Evolutionary conservation across 2,797 vertebrate species (phyloP), one percentile per base, ranked within the genome.

Genomic region (Melanotaenia nigrans): DNA sequence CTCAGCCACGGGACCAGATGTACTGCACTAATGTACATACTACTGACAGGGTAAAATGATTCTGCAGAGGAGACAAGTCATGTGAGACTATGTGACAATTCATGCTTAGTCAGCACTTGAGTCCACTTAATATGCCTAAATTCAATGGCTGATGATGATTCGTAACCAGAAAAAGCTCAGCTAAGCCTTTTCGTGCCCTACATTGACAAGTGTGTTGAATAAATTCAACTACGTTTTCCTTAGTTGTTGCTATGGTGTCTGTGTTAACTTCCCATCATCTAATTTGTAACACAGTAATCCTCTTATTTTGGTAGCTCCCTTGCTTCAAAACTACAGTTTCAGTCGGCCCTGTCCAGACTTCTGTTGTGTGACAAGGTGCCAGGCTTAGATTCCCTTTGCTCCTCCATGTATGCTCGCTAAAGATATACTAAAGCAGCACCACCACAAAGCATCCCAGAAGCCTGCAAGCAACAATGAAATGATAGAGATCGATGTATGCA

Each of bases 171-270:
- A 80, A 68, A 76, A 33, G 73, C 79, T 77, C 69, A 22, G 58
- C 61, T 80, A 61, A 73, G 71, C 64, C 65, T 73, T 83, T 87
- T 76, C 73, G 32, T 76, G 82, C 36, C 85, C 79, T 80, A 78
- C 68, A 88, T 89, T 89, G 80, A 78, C 49, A 61, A 81, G 51
- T 57, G 16, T 70, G 59, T 60, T 73, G 69, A 71, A 67, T 68
- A 74, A 73, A 74, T 83, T 63, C 30, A 54, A 51, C 36, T 38
- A 30, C 64, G 57, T 71, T 47, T 47, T 77, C 60, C 64, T 79
- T 62, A 65, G 61, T 70, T 79, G 76, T 82, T 83, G 69, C 72
- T 72, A 59, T 82, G 75, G 55, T 62, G 67, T 65, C 68, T 61
- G 40, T 36, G 13, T 49, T 65, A 78, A 79, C 62, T 67, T 81